Evolutionary conservation across 2,888 invertebrate species (phyloP), one percentile per base, ranked within the genome.

Genomic region (Tenthredo notha): DNA sequence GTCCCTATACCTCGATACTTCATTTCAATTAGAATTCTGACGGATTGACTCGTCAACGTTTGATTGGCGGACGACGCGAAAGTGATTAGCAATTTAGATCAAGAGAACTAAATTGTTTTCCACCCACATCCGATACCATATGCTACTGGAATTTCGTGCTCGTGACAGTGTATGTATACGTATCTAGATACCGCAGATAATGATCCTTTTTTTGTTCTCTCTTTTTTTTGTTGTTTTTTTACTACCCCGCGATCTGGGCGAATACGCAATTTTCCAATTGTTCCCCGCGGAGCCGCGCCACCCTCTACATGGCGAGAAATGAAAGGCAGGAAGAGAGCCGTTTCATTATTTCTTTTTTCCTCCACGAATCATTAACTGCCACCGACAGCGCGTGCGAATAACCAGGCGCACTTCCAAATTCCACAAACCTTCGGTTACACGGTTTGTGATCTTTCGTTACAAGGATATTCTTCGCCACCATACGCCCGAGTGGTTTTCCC

Each of bases 61-160:
- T 21, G 21, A 74, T 74, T 74, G 72, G 25, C 40, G 72, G 21
- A 40, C 21, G 21, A 33, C 70, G 10, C 4, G 25, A 12, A 21
- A 61, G 61, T 74, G 72, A 74, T 74, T 74, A 74, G 40, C 40
- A 74, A 74, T 74, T 74, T 43, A 74, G 40, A 74, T n/a, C n/a
- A 21, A 21, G 72, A 43, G 72, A 43, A 43, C 72, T 12, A 40
- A 43, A 74, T 40, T 74, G 72, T 74, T 43, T 74, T 21, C n/a
- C 21, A n/a, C 33, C 18, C 33, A n/a, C 21, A 15, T 21, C 72
- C 37, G 18, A n/a, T n/a, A 18, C 47, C 15, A 47, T 47, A 15
- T 43, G 43, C 9, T 43, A 9, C 21, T 2, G 72, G 72, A 12
- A 43, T 74, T 74, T 74, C 21, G 72, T 74, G 72, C 43, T 43